These are phyloP conservation scores for Choloepus didactylus DNA, from an alignment of 2,797 vertebrate species.

Conservation along the genomic window DNA sequence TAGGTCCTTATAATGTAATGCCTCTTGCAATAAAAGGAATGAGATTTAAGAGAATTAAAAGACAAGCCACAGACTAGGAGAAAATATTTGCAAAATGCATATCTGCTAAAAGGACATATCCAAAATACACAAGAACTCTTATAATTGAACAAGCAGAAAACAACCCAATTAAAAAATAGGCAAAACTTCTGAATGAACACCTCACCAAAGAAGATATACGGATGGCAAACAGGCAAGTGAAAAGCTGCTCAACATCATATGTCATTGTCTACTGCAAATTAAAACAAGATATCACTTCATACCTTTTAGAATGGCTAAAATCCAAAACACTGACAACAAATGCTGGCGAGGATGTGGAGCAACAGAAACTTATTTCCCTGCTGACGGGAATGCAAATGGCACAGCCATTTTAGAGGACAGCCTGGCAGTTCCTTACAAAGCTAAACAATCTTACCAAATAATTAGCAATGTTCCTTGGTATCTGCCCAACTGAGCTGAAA, in stretches of 20 bases:
- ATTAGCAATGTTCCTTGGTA: too few relatives aligned
- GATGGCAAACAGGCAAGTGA: background rate
- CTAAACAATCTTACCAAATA: background rate
- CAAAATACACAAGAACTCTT: too few relatives aligned
- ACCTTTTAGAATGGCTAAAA: background rate
- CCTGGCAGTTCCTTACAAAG: background rate
- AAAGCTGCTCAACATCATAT: background rate
- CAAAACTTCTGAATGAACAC: background rate
- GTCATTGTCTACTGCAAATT: background rate
- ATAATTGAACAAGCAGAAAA: background rate
- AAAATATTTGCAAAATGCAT: too few relatives aligned
- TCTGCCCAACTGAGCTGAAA: background rate
- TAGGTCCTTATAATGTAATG: background rate
- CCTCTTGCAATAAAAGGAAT: background rate
- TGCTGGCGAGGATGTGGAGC: too few relatives aligned
- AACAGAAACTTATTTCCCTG: background rate
- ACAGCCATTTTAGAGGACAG: background rate
- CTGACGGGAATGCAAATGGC: background rate
- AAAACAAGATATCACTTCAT: background rate
- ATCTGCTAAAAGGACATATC: too few relatives aligned
- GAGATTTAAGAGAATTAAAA: background rate
- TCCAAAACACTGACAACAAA: background rate
- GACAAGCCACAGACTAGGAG: too few relatives aligned
- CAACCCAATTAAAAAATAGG: background rate
- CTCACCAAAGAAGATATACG: constrained; percentile 38